Evolutionary conservation across 2,888 invertebrate species (phyloP).

Genomic region (Fragum whitleyi): DNA sequence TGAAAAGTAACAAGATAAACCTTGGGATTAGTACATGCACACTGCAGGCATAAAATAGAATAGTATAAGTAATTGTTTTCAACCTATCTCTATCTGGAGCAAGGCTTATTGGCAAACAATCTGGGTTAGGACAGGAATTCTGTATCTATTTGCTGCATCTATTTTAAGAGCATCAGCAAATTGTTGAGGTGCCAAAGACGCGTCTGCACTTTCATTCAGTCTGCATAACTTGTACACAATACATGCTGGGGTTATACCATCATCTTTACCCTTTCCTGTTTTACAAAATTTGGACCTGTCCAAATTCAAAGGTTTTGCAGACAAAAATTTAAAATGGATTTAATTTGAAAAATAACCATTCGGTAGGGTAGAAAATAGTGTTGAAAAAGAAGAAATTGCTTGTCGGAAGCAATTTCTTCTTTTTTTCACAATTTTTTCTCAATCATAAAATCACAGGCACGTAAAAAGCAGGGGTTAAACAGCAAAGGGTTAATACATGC

Average conservation of each 20-base stretch:
- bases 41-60: too few species aligned
- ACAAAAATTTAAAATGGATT: too few species aligned
- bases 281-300: too few species aligned
- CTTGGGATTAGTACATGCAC: too few species aligned
- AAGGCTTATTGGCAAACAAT: background rate
- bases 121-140: background rate
- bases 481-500: too few species aligned
- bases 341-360: too few species aligned
- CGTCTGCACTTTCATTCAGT: background rate
- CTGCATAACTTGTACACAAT: constrained; percentile 1
- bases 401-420: background rate
- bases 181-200: constrained; percentile 4
- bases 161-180: constrained; percentile 9
- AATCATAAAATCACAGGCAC: too few species aligned
- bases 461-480: too few species aligned
- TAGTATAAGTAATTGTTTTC: too few species aligned
- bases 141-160: constrained; percentile 9
- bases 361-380: background rate
- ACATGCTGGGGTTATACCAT: background rate
- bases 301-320: too few species aligned
- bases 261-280: too few species aligned
- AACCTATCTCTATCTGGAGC: background rate
- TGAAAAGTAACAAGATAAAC: too few species aligned
- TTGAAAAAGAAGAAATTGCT: background rate
- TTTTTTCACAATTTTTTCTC: background rate